Percentiles rank a stretch among this genome's conserved stretches.
These are phyloP conservation scores for Acromyrmex charruanus DNA, from an alignment of 1,140 invertebrate species.

Conservation along the genomic window DNA sequence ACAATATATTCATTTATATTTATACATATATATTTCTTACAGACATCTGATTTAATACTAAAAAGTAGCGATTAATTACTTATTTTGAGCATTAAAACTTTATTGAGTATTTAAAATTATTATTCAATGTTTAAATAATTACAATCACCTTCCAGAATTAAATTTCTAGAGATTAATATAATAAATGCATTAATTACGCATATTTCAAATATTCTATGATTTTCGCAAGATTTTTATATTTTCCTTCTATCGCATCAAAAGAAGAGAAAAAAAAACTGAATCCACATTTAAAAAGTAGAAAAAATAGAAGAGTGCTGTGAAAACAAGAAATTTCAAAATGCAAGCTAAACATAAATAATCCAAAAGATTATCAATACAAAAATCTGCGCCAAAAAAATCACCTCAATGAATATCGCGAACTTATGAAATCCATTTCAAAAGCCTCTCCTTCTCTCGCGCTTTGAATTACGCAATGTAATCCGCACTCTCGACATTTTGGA, in stretches of 20 bases:
- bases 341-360: not conserved
- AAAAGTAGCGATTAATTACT: not conserved
- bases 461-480: slow-evolving; percentile 60
- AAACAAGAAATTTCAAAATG: not conserved
- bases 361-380: not conserved
- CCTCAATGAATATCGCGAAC: not conserved
- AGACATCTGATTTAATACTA: too few relatives aligned
- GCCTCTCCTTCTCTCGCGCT: not conserved
- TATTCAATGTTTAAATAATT: too few relatives aligned
- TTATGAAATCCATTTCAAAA: not conserved
- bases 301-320: too few relatives aligned
- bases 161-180: not conserved
- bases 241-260: not conserved
- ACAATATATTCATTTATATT: not conserved
- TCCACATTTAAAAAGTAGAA: not conserved
- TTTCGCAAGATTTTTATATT: not conserved
- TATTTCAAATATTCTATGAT: not conserved
- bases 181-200: not conserved
- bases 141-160: too few relatives aligned
- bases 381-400: not conserved
- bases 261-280: not conserved
- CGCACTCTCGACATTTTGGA: slow-evolving; percentile 41
- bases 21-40: not conserved
- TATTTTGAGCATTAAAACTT: too few relatives aligned
- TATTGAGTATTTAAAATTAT: too few relatives aligned